Evolutionary conservation across 2,888 invertebrate genomes (phyloP).

Genomic region (Acheta domesticus): DNA sequence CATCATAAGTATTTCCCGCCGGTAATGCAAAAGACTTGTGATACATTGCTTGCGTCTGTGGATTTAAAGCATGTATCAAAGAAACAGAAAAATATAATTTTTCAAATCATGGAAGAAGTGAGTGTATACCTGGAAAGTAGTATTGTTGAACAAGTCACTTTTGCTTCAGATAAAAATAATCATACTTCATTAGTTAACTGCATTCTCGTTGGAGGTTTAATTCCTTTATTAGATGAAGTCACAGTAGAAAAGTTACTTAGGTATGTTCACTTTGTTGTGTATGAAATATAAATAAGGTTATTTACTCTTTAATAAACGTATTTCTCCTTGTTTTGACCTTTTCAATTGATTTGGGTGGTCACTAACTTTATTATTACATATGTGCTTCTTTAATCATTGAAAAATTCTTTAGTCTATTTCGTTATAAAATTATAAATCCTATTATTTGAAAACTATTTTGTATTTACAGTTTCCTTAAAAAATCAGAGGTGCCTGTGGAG

Average conservation of each 20-base stretch:
- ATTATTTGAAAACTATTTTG: too few species aligned
- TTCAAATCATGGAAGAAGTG: constrained; percentile 36
- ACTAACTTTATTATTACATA: too few species aligned
- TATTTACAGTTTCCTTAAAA: too few species aligned
- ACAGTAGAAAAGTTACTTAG: constrained; percentile 31
- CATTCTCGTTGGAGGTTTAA: constrained; percentile 31
- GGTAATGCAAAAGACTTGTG: not conserved
- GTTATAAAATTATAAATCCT: too few species aligned
- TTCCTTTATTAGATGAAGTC: constrained; percentile 30
- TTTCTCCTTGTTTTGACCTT: too few species aligned
- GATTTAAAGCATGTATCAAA: constrained; percentile 31
- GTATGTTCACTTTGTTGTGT: constrained; percentile 11
- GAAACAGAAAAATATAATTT: constrained; percentile 36
- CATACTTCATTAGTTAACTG: constrained; percentile 30
- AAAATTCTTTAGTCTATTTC: too few species aligned
- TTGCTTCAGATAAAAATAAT: constrained; percentile 28
- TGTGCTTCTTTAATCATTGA: too few species aligned
- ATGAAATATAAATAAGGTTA: too few species aligned
- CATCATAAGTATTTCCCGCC: constrained; percentile 31
- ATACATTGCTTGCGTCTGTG: constrained; percentile 29
- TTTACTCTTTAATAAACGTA: too few species aligned
- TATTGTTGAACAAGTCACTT: constrained; percentile 32
- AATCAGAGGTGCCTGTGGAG: constrained; percentile 1
- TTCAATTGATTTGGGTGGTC: too few species aligned
- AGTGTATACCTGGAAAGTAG: constrained; percentile 31